phyloP scores from a whole-genome alignment of 1,140 invertebrate species.

The Limonius californicus region DNA sequence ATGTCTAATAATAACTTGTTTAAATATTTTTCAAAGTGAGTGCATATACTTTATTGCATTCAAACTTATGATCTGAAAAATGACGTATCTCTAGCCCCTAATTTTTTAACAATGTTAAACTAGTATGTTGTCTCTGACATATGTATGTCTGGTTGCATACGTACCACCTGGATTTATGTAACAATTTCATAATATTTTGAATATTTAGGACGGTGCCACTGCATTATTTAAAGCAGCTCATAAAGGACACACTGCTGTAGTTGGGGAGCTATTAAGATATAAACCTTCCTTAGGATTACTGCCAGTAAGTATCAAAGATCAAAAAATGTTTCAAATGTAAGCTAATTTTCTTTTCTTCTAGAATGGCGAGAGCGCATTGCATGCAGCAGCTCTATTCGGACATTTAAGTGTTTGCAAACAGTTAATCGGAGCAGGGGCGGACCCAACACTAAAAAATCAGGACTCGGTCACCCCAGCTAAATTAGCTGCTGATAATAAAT shows the following conservation, averaged over 20 bases:
- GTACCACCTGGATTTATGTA: too few relatives aligned
- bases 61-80: too few relatives aligned
- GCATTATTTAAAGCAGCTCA: constrained; percentile 90
- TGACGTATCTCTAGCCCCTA: too few relatives aligned
- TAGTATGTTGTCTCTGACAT: too few relatives aligned
- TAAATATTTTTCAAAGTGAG: too few relatives aligned
- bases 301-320: too few relatives aligned
- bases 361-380: constrained; percentile 87
- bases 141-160: too few relatives aligned
- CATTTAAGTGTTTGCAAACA: constrained; percentile 75
- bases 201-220: constrained; percentile 83
- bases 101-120: too few relatives aligned
- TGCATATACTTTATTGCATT: too few relatives aligned
- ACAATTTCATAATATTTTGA: neutral
- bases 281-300: constrained; percentile 75
- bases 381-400: constrained; percentile 85
- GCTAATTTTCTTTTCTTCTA: constrained; percentile 51
- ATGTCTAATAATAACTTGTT: too few relatives aligned
- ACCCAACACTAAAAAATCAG: constrained; percentile 64
- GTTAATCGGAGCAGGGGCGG: constrained; percentile 68
- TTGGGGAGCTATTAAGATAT: constrained; percentile 77
- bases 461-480: constrained; percentile 65
- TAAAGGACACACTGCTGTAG: constrained; percentile 86
- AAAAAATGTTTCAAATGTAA: too few relatives aligned
- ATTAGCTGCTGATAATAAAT: constrained; percentile 57